These are phyloP conservation scores for Laspeyria flexula DNA, from an alignment of 2,888 invertebrate genomes.

Conservation along the genomic window DNA sequence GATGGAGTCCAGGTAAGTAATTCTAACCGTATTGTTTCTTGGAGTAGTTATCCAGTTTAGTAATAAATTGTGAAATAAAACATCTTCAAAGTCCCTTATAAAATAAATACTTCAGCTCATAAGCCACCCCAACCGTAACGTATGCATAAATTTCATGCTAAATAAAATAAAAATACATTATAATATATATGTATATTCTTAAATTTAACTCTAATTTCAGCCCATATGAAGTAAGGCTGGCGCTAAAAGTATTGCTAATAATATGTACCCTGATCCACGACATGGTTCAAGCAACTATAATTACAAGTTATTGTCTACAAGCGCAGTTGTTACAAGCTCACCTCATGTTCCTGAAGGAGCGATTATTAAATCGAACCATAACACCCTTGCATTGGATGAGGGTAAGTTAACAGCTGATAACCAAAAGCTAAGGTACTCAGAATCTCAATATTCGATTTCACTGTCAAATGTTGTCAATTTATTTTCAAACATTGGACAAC, in stretches of 20 bases:
- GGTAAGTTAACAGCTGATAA: constrained; percentile 77
- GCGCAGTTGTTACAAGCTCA: constrained; percentile 92
- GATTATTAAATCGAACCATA: constrained; percentile 90
- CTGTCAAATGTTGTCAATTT: too few species aligned
- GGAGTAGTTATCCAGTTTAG: too few species aligned
- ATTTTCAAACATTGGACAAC: too few species aligned
- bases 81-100: too few species aligned
- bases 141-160: too few species aligned
- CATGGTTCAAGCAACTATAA: constrained; percentile 92
- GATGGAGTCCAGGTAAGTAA: constrained; percentile 84
- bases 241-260: constrained; percentile 87
- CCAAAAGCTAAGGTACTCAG: too few species aligned
- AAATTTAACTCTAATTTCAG: constrained; percentile 59
- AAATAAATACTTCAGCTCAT: too few species aligned
- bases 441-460: too few species aligned
- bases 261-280: constrained; percentile 91
- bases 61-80: too few species aligned
- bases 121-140: too few species aligned
- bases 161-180: too few species aligned
- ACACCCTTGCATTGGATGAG: constrained; percentile 92
- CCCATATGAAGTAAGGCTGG: constrained; percentile 74
- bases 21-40: too few species aligned
- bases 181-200: not conserved
- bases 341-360: constrained; percentile 89
- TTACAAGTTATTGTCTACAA: constrained; percentile 93